Evolutionary conservation across 2,888 invertebrate genomes (phyloP), one percentile per base, ranked within the genome.

Genomic region (Tridacna gigas): DNA sequence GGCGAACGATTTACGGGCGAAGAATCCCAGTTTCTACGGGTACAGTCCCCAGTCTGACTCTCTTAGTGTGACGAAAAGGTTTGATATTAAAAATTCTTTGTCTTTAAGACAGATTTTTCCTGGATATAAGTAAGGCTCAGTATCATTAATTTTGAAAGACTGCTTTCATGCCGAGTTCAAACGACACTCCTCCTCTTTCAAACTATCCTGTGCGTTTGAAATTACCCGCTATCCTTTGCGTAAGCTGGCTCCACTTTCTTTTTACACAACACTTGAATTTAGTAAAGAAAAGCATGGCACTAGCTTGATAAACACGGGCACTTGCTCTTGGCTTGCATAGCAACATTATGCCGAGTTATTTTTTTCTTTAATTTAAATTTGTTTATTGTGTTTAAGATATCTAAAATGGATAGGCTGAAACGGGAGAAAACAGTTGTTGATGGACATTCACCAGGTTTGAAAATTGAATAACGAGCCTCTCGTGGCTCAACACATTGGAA

Each of bases 391-490:
- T 37, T 13, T 61, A 22, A 20, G n/a, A 12, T 0, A 18, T 20
- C 65, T 25, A 79, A 75, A 67, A 56, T 77, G 71, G 89, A 87
- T 25, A 88, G 81, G 80, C 51, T 69, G n/a, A 75, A 66, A 15
- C 26, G 84, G 73, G 86, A 86, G 73, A 78, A 78, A 60, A 88
- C 84, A 80, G 78, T 88, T 15, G 79, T 89, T 28, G 88, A 90
- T 15, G 89, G 89, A 13, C 88, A 90, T 67, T 91, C 91, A 11
- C 89, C 88, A 83, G 90, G 91, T 91, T 15, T 5, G 56, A 9
- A 56, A 5, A 56, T 56, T 15, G 56, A 56, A 56, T 56, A 20
- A 56, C 1, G 37, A 37, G 7, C 37, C 37, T 7, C 37, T 37
- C 2, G 37, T 37, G 37, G 37, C 3, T 37, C 37, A 37, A 37